Evolutionary conservation across 2,888 invertebrate species (phyloP).

Genomic region (Leptinotarsa haldemani): DNA sequence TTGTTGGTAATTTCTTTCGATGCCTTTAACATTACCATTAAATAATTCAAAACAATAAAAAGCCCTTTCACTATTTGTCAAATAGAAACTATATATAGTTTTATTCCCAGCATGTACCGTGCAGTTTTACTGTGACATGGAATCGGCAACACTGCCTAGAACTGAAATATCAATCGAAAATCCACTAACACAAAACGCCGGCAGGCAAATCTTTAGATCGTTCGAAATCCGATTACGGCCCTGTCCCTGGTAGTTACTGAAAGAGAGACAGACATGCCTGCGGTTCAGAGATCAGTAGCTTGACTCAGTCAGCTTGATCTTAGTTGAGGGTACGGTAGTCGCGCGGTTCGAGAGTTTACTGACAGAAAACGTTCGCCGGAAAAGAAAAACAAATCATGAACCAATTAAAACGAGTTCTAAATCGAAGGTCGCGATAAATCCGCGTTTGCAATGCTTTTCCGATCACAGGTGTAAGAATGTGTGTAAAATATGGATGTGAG

Average conservation of each 20-base stretch:
- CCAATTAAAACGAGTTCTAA: slow-evolving; percentile 31
- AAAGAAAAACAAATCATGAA: slow-evolving; percentile 39
- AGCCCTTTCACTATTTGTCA: too few relatives aligned
- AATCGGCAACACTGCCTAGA: too few relatives aligned
- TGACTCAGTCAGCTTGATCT: slow-evolving; percentile 22
- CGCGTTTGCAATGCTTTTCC: slow-evolving; percentile 31
- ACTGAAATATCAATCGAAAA: too few relatives aligned
- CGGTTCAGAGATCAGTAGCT: slow-evolving; percentile 33
- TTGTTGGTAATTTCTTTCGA: too few relatives aligned
- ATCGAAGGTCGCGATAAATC: slow-evolving; percentile 29
- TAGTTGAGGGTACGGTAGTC: background rate
- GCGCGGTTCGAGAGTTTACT: background rate
- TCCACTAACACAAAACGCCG: background rate
- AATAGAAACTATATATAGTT: too few relatives aligned
- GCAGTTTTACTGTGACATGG: too few relatives aligned
- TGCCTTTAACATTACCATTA: too few relatives aligned
- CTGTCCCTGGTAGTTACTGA: slow-evolving; percentile 28
- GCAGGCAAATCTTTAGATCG: background rate
- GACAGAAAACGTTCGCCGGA: slow-evolving; percentile 7
- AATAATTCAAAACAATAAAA: too few relatives aligned
- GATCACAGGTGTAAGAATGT: slow-evolving; percentile 49
- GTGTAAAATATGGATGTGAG: slow-evolving; percentile 47
- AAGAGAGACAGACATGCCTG: slow-evolving; percentile 35
- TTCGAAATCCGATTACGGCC: slow-evolving; percentile 15
- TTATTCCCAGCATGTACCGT: too few relatives aligned